Evolutionary conservation across 2,888 invertebrate species (phyloP), one percentile per base, ranked within the genome.

Genomic region (Germaria angustata): DNA sequence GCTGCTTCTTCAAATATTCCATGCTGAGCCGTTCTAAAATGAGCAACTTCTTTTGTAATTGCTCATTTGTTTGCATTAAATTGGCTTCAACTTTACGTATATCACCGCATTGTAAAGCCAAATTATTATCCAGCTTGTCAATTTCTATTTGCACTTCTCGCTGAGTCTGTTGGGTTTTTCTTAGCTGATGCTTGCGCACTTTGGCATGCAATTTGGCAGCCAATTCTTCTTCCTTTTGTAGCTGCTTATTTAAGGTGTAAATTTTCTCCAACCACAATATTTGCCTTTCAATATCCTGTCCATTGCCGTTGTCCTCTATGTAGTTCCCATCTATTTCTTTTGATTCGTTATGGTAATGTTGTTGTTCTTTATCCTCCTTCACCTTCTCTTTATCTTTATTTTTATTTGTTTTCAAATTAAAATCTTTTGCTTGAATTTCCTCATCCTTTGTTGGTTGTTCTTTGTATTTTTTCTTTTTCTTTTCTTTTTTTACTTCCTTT

Each of bases 251-350:
- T 28, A 96, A 92, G 68, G 94, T 93, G 24, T 95, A 93, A 61
- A 96, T 93, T 89, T 94, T 95, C 87, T 96, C 96, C 86, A 95
- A 92, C 85, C 95, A 92, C 86, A 95, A 94, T n/a, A 95, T 92
- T 91, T 95, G 94, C 65, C 86, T 71, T 59, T 87, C 87, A 57
- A 86, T 83, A 68, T 85, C 85, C 71, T 84, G 59, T 28, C 72
- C 72, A 68, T 63, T 80, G 32, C 46, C 53, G 44, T 36, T 66
- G n/a, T 72, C 59, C 22, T 51, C 63, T 2, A 13, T 39, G 3
- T 1, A 55, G 2, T 17, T 49, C 6, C 39, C 68, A 11, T 63
- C 78, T 22, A 17, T 51, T 9, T 11, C n/a, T n/a, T 61, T 51
- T 32, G 7, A 17, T 36, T 73, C 61, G 39, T n/a, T 4, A 13